Conservation (phyloP, 2,113 vertebrate genomes). For the Cygnus atratus region DNA sequence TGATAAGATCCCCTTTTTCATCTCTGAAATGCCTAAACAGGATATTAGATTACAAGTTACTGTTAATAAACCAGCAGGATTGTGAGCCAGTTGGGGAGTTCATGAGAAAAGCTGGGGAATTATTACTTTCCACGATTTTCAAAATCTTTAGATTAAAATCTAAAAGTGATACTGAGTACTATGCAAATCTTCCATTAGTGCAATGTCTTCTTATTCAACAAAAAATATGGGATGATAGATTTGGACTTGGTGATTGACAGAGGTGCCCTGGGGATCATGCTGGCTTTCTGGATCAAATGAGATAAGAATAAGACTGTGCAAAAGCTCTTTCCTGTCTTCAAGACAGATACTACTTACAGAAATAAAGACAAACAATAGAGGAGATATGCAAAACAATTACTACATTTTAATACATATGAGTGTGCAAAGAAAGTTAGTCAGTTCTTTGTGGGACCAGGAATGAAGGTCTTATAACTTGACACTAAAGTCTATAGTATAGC, state of each 20-base stretch:
- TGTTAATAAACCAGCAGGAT: background rate
- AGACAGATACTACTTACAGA: background rate
- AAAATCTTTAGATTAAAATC: background rate
- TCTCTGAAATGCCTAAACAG: background rate
- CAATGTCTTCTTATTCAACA: background rate
- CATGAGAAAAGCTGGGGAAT: background rate
- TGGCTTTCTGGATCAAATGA: background rate
- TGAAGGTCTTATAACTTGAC: background rate
- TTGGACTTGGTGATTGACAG: background rate
- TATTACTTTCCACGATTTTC: background rate
- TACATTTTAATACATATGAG: background rate
- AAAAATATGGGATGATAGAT: background rate
- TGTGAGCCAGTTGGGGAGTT: background rate
- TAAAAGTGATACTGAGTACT: background rate
- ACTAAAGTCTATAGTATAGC: background rate
- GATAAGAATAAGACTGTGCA: background rate
- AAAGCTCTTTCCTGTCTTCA: background rate
- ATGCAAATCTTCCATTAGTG: background rate
- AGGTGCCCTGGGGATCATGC: background rate
- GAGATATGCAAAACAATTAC: background rate
- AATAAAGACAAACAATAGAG: background rate
- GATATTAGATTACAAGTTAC: background rate
- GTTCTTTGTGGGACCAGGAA: background rate
- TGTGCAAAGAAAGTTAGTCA: background rate
- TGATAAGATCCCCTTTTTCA: background rate